phyloP scores from a whole-genome alignment of 2,888 invertebrate species.

The Noctua fimbriata region DNA sequence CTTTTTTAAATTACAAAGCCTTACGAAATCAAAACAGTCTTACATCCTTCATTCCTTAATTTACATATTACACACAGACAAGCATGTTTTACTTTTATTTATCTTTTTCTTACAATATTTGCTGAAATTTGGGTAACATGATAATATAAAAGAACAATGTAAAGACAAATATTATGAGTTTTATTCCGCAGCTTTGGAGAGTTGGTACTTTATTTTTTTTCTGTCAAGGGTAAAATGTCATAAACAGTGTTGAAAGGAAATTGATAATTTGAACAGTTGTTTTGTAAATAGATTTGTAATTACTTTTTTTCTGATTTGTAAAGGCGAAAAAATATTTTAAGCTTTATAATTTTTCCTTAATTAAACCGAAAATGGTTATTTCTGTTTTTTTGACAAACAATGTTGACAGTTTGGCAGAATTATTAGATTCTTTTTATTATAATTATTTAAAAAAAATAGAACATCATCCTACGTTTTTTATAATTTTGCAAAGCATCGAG shows the following conservation, averaged over 20 bases:
- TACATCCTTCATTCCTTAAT: slow-evolving; percentile 23
- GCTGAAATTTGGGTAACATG: slow-evolving; percentile 22
- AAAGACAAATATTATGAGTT: slow-evolving; percentile 38
- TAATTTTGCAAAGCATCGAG: neutral
- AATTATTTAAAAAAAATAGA: neutral
- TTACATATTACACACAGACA: slow-evolving; percentile 24
- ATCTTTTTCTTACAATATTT: slow-evolving; percentile 45
- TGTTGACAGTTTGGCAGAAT: neutral
- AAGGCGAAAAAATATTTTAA: neutral
- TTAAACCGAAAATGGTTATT: neutral
- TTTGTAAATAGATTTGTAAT: slow-evolving; percentile 11
- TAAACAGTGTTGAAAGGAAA: slow-evolving; percentile 10
- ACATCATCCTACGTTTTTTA: neutral
- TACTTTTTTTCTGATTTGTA: neutral
- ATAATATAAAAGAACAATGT: slow-evolving; percentile 37
- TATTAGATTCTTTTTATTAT: neutral
- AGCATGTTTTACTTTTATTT: slow-evolving; percentile 30
- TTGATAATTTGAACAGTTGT: slow-evolving; percentile 19
- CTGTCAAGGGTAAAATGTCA: slow-evolving; percentile 7
- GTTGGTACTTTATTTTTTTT: slow-evolving; percentile 24
- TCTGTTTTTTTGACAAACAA: neutral
- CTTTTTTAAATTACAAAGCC: neutral
- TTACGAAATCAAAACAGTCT: slow-evolving; percentile 8
- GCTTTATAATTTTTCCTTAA: neutral
- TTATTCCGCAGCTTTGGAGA: slow-evolving; percentile 37